These are phyloP conservation scores for Homarus americanus DNA, from an alignment of 1,140 invertebrate species.

Conservation along the genomic window DNA sequence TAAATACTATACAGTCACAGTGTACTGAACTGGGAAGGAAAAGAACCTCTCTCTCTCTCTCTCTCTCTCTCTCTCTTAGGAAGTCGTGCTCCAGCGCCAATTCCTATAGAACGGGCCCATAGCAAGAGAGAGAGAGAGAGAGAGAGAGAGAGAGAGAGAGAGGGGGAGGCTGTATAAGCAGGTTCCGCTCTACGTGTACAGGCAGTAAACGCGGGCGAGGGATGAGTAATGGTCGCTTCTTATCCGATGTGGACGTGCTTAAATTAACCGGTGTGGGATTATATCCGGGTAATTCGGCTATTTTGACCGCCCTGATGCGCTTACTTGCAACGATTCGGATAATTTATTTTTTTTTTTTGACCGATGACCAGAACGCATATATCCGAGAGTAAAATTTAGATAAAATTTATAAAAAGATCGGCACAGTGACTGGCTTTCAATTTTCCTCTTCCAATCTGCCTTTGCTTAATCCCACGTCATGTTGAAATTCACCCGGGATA, in stretches of 20 bases:
- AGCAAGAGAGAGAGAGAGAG: not conserved
- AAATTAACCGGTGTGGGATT: constrained; percentile 35
- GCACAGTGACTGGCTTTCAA: not conserved
- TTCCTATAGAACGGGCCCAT: no score
- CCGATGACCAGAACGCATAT: not conserved
- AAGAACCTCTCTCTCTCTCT: not conserved
- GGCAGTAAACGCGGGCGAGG: not conserved
- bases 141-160: not conserved
- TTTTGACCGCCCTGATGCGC: constrained; percentile 16
- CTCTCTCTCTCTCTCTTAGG: no score
- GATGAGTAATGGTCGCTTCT: constrained; percentile 31
- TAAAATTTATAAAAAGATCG: not conserved
- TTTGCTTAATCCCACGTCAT: constrained; percentile 15
- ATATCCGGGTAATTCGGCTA: constrained; percentile 33
- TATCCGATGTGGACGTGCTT: constrained; percentile 30
- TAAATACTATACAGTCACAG: no score
- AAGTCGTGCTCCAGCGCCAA: no score
- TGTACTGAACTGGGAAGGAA: no score
- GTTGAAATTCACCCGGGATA: constrained; percentile 26
- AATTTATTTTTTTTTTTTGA: constrained; percentile 10
- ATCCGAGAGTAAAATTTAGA: not conserved
- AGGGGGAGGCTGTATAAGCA: not conserved
- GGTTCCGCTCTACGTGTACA: not conserved
- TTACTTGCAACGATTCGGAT: constrained; percentile 23
- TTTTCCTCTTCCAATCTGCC: not conserved